Percentiles rank a stretch among this genome's conserved stretches.
Evolutionary conservation across 2,888 invertebrate genomes (phyloP).

Genomic region (Anaspis maculata): DNA sequence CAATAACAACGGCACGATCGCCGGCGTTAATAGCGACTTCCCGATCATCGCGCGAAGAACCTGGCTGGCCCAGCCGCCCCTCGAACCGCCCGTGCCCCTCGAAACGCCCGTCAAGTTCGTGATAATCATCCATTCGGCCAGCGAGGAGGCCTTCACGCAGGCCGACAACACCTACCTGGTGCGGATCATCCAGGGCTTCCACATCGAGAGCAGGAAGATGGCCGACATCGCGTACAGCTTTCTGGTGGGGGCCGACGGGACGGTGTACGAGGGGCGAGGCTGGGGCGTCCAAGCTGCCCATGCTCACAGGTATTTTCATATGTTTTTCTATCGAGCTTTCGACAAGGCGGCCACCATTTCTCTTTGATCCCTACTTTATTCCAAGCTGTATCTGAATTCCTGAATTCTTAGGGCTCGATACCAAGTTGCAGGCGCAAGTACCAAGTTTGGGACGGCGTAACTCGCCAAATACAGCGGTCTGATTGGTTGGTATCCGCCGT

Average conservation of each 20-base stretch:
- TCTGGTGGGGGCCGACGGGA: constrained; percentile 49
- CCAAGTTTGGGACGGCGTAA: no score
- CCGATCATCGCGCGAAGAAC: constrained; percentile 32
- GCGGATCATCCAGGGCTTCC: constrained; percentile 46
- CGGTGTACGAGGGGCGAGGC: constrained; percentile 49
- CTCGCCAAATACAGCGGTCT: no score
- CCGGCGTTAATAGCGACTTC: background rate
- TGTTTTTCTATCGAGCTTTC: no score
- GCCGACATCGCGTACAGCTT: constrained; percentile 49
- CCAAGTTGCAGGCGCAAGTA: no score
- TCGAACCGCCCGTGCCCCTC: constrained; percentile 30
- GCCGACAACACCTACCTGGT: constrained; percentile 43
- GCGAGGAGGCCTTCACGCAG: constrained; percentile 42
- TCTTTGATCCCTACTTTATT: no score
- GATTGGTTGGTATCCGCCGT: no score
- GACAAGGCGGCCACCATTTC: no score
- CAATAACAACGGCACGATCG: constrained; percentile 1
- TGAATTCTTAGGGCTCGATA: no score
- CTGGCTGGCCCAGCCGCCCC: constrained; percentile 46
- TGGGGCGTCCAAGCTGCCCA: constrained; percentile 50
- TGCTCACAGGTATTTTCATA: no score
- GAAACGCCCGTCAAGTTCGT: constrained; percentile 42
- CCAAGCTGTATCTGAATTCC: no score
- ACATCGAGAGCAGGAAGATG: constrained; percentile 47
- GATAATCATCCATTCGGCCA: constrained; percentile 47